These are phyloP conservation scores for Ormyrus rosae DNA, from an alignment of 2,888 invertebrate genomes.

Conservation along the genomic window DNA sequence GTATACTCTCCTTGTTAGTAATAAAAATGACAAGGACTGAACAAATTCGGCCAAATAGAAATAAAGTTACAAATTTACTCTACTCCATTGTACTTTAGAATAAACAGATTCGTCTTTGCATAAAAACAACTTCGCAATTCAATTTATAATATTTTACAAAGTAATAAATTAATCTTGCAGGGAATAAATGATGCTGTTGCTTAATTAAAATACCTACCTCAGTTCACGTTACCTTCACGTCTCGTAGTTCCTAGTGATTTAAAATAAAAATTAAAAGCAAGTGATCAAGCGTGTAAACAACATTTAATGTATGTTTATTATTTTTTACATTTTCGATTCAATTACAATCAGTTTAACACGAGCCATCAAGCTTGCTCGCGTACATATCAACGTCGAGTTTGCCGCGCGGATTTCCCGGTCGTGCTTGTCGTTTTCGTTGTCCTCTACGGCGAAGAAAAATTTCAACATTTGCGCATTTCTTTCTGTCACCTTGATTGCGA, in stretches of 20 bases:
- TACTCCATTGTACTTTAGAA: too few species aligned
- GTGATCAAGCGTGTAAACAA: slow-evolving; percentile 61
- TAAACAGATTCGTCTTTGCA: too few species aligned
- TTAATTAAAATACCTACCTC: too few species aligned
- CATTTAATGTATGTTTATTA: slow-evolving; percentile 70
- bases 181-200: not conserved
- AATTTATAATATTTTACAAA: too few species aligned
- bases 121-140: too few species aligned
- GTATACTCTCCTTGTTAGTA: too few species aligned
- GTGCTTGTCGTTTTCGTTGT: slow-evolving; percentile 2
- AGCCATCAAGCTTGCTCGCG: not conserved
- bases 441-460: not conserved
- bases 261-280: not conserved
- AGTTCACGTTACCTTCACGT: too few species aligned
- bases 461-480: not conserved
- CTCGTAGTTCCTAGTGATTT: not conserved
- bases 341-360: slow-evolving; percentile 66
- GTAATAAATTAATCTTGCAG: not conserved
- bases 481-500: not conserved
- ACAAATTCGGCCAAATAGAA: too few species aligned
- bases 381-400: not conserved
- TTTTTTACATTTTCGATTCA: slow-evolving; percentile 70
- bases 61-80: too few species aligned
- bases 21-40: too few species aligned
- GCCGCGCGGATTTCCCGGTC: slow-evolving; percentile 21